phyloP scores from a whole-genome alignment of 2,113 vertebrate genomes.

The Accipiter cooperii region DNA sequence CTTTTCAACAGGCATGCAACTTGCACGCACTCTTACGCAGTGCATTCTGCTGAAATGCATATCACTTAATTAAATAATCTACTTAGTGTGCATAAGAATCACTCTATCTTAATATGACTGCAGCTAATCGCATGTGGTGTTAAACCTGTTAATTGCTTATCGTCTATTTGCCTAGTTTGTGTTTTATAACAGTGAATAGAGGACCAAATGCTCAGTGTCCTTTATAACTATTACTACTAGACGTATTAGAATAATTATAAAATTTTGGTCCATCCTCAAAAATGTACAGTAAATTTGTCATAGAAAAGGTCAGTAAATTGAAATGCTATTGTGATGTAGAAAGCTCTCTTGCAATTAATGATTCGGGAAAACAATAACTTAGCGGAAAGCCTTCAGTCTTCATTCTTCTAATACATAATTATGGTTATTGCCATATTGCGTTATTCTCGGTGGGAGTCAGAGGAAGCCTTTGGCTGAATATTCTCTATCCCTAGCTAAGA shows the following conservation, averaged over 20 bases:
- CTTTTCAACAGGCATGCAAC: background rate
- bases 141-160: conserved; percentile 33
- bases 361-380: background rate
- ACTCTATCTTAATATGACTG: background rate
- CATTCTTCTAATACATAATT: background rate
- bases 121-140: background rate
- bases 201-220: background rate
- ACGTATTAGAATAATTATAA: background rate
- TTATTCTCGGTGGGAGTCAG: background rate
- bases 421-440: background rate
- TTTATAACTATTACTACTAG: background rate
- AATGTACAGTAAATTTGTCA: background rate
- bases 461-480: background rate
- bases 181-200: background rate
- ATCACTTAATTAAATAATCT: background rate
- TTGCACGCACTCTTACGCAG: background rate
- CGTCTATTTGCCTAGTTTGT: background rate
- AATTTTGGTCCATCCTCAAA: background rate
- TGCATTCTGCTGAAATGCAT: background rate
- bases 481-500: background rate
- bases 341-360: background rate
- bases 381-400: background rate
- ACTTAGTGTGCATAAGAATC: background rate
- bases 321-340: background rate
- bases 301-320: background rate